These are phyloP conservation scores for Xenotilapia flavipinnis DNA, from an alignment of 2,113 vertebrate species.

Conservation along the genomic window DNA sequence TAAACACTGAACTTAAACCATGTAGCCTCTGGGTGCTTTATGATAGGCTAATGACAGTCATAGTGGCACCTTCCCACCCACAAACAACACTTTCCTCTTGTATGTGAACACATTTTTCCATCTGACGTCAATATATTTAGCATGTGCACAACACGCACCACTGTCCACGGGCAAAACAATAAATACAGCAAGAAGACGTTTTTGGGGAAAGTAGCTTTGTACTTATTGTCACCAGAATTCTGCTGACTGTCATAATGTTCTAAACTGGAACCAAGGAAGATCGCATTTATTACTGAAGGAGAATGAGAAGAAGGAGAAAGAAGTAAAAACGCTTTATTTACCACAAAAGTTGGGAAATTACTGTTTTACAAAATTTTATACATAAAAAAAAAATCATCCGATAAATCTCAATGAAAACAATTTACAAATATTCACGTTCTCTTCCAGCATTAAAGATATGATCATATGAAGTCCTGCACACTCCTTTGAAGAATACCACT, in stretches of 20 bases:
- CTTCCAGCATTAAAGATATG: neutral
- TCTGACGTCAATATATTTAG: neutral
- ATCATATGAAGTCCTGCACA: neutral
- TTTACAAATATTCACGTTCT: neutral
- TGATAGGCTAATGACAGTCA: neutral
- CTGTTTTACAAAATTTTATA: neutral
- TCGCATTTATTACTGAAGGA: neutral
- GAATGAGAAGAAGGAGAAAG: neutral
- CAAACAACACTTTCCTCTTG: neutral
- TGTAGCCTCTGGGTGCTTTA: neutral
- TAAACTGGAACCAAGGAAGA: neutral
- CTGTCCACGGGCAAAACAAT: neutral
- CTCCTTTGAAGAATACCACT: neutral
- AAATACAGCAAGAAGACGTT: neutral
- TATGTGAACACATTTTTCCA: neutral
- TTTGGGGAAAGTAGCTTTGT: neutral
- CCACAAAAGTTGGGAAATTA: neutral
- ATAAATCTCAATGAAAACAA: neutral
- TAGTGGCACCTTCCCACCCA: neutral
- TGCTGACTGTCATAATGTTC: neutral
- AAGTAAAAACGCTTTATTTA: neutral
- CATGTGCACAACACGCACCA: neutral
- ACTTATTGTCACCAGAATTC: neutral
- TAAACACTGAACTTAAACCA: neutral
- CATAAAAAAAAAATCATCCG: neutral